Base-by-base conservation (phyloP, 2,888 invertebrate genomes). In the Diachrysia chrysitis region DNA sequence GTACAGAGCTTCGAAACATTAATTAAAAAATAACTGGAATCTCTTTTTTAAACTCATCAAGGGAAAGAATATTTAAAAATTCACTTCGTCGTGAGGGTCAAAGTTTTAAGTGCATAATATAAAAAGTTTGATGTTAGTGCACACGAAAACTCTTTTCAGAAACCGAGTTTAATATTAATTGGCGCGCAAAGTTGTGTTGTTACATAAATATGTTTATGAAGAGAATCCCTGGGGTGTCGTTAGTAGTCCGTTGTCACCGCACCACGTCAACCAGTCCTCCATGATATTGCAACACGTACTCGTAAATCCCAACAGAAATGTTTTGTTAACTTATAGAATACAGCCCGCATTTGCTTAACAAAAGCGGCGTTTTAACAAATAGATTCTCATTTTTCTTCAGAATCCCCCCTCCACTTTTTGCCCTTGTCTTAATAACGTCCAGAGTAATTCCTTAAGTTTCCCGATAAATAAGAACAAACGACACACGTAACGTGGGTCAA, bases 401-500 rank as follows among this genome's bases (percentile, higher is more conserved):
- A 21, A 19, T 61, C 53, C 10, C 32, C 59, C 29, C 37, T 46
- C 46, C 25, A 42, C 59, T 48, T 66, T 64, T 51, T 56, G 61
- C 58, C 59, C 63, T 55, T 53, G 65, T 73, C 75, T 78, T 81
- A 74, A 78, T 81, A 71, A 74, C 60, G 55, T 35, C 66, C 58
- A 16, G 51, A 62, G 68, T 69, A 70, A 67, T 65, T 75, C 51
- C 63, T 66, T 71, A 76, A 76, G 71, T 80, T 82, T 69, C 58
- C 68, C 66, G 35, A 76, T 80, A 80, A 82, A 82, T 71, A 77
- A 77, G 72, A 73, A 80, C 73, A 71, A 80, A 77, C 71, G 72
- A 71, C 79, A 68, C 68, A 72, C 76, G 74, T 82, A 82, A 85
- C 85, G 66, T 69, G 85, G 87, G 89, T 87, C 84, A 85, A 76